Conservation (phyloP, 2,113 vertebrate species). For the Dipodomys spectabilis region DNA sequence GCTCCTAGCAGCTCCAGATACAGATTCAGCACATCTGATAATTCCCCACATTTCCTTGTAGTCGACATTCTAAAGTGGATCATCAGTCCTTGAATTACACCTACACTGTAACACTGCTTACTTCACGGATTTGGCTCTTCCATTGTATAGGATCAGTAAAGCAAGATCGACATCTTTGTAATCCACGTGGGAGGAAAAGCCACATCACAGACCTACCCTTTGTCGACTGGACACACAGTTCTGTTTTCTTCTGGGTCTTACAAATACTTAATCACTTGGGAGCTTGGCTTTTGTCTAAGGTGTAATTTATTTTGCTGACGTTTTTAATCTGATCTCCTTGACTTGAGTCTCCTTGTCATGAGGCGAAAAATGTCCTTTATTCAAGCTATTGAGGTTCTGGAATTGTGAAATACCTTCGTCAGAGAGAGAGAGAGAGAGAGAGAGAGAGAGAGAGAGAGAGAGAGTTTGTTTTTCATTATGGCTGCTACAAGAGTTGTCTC, state of each 20-base stretch:
- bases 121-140: background rate
- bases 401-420: background rate
- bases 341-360: conserved; percentile 16
- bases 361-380: background rate
- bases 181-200: background rate
- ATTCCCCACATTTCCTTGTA: background rate
- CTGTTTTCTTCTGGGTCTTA: background rate
- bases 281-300: background rate
- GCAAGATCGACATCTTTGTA: background rate
- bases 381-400: background rate
- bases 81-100: background rate
- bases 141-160: background rate
- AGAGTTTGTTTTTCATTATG: background rate
- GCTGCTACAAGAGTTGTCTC: background rate
- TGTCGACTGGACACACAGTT: background rate
- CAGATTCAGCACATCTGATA: background rate
- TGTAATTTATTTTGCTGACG: conserved; percentile 39
- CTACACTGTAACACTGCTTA: background rate
- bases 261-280: background rate
- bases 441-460: background rate
- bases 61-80: background rate
- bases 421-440: no score
- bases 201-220: background rate
- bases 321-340: conserved; percentile 42
- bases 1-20: background rate